Conservation (phyloP, 2,888 invertebrate species). For the Oscheius sp. region DNA sequence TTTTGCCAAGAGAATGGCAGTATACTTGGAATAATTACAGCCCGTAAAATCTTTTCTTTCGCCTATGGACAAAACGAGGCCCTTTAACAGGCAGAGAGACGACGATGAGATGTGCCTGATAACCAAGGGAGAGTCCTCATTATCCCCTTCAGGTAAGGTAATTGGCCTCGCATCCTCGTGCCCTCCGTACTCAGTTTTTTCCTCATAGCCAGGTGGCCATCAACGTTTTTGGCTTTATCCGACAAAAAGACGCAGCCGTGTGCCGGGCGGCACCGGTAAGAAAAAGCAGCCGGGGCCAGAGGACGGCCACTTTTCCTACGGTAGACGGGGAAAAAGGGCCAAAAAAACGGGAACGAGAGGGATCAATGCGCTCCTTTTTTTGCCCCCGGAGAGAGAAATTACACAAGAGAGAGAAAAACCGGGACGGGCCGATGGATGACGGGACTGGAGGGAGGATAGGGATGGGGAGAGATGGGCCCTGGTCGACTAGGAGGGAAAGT, state of each 20-base stretch:
- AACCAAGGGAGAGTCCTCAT: constrained; percentile 3
- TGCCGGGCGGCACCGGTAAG: constrained; percentile 1
- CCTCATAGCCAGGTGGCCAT: neutral
- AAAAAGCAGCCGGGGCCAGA: constrained; percentile 11
- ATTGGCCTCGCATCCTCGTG: neutral
- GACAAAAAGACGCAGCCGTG: neutral
- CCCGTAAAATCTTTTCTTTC: neutral
- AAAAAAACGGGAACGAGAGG: neutral
- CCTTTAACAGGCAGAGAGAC: neutral
- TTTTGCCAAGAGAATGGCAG: too few species aligned
- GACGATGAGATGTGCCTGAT: neutral
- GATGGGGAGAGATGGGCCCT: constrained; percentile 10
- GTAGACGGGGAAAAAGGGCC: neutral
- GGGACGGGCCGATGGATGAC: neutral
- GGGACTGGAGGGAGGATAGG: constrained; percentile 15
- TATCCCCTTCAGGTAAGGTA: constrained; percentile 9
- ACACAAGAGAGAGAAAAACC: constrained; percentile 29
- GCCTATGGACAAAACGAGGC: neutral
- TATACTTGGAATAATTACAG: too few species aligned
- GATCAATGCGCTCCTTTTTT: constrained; percentile 33
- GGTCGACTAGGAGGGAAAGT: neutral
- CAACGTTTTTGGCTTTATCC: too few species aligned
- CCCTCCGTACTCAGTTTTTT: neutral
- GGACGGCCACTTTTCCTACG: constrained; percentile 17
- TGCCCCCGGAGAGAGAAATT: constrained; percentile 30